Percentiles rank a stretch among this genome's conserved stretches.
Conservation (phyloP, 2,888 invertebrate species). For the Drosophila paracracens region DNA sequence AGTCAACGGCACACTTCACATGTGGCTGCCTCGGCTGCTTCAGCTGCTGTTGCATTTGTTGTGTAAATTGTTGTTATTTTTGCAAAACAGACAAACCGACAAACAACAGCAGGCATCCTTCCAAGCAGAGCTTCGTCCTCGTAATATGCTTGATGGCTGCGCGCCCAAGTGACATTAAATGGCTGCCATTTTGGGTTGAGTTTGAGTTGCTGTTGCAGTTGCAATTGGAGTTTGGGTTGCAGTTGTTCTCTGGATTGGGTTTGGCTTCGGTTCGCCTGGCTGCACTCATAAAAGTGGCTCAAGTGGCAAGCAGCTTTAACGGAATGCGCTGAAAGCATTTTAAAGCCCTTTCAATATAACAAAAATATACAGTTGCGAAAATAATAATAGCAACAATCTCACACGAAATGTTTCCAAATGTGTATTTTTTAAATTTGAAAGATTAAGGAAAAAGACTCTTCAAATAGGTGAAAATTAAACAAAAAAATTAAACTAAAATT, state of each 20-base stretch:
- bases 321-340: constrained; percentile 60
- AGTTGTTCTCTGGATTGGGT: constrained; percentile 22
- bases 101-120: constrained; percentile 37
- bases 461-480: background rate
- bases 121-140: constrained; percentile 53
- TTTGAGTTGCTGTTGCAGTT: constrained; percentile 22
- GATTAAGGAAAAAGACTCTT: background rate
- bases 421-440: background rate
- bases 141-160: constrained; percentile 79
- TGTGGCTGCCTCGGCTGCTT: constrained; percentile 59
- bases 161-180: constrained; percentile 80
- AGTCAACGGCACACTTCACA: constrained; percentile 77
- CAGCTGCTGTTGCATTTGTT: constrained; percentile 63
- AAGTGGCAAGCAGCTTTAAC: constrained; percentile 69
- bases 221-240: constrained; percentile 19
- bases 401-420: background rate
- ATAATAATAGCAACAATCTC: background rate
- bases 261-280: constrained; percentile 48
- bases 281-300: constrained; percentile 72
- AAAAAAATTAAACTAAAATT: too few relatives aligned
- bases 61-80: constrained; percentile 78
- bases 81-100: constrained; percentile 46
- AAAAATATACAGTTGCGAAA: background rate
- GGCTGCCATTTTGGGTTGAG: constrained; percentile 62
- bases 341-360: constrained; percentile 47